These are phyloP conservation scores for Aradophagus sp. DNA, from an alignment of 1,140 invertebrate genomes.

Conservation along the genomic window DNA sequence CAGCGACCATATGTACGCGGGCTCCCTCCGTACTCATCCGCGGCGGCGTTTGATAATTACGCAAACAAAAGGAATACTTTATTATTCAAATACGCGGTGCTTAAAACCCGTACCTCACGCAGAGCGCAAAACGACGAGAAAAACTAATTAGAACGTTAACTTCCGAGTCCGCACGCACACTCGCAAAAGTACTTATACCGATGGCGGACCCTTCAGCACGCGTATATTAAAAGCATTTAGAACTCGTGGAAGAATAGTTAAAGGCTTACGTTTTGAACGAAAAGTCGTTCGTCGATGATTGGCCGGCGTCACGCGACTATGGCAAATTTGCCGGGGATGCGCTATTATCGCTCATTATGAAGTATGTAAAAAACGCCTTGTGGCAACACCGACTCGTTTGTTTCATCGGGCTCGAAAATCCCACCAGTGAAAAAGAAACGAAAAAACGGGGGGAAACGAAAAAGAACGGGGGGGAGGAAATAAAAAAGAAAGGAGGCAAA, in stretches of 20 bases:
- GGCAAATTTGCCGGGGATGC: slow-evolving; percentile 49
- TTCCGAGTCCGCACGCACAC: slow-evolving; percentile 57
- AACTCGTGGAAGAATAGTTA: slow-evolving; percentile 30
- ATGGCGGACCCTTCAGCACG: slow-evolving; percentile 40
- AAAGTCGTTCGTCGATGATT: slow-evolving; percentile 65
- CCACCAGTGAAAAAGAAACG: too few species aligned
- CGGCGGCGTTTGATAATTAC: slow-evolving; percentile 4
- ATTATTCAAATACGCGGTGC: slow-evolving; percentile 38
- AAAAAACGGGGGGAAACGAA: too few species aligned
- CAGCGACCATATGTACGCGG: too few species aligned
- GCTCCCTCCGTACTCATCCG: too few species aligned
- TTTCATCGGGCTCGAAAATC: slow-evolving; percentile 16
- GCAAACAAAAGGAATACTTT: slow-evolving; percentile 13
- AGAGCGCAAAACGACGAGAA: slow-evolving; percentile 28
- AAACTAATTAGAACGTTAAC: slow-evolving; percentile 59
- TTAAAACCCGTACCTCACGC: slow-evolving; percentile 30
- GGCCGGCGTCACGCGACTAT: slow-evolving; percentile 65
- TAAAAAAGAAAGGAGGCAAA: too few species aligned
- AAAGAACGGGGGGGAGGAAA: too few species aligned
- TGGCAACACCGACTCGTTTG: slow-evolving; percentile 29
- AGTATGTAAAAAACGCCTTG: slow-evolving; percentile 53
- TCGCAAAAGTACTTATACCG: slow-evolving; percentile 25
- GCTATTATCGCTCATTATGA: slow-evolving; percentile 56
- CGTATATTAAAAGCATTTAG: slow-evolving; percentile 48
- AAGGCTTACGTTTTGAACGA: slow-evolving; percentile 49